Conservation (phyloP, 2,888 invertebrate species). For the Macrosiphum euphorbiae region DNA sequence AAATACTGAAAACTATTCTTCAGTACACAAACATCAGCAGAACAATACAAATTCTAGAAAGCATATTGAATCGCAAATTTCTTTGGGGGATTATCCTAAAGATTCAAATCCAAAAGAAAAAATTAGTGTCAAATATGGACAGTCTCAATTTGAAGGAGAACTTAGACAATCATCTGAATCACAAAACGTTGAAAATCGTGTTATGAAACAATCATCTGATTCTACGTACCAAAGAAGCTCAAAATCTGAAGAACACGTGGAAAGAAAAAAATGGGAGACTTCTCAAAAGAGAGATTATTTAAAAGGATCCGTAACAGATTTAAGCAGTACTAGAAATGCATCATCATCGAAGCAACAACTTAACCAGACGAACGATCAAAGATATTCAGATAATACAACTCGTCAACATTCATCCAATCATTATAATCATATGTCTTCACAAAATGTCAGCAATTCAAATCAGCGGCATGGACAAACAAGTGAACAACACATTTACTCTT, state of each 20-base stretch:
- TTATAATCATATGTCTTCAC: not conserved
- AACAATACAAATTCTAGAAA: conserved; percentile 70
- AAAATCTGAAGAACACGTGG: conserved; percentile 37
- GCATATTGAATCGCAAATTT: conserved; percentile 79
- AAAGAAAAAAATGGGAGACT: conserved; percentile 58
- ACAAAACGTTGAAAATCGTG: conserved; percentile 67
- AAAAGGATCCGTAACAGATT: conserved; percentile 24
- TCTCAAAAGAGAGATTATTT: conserved; percentile 45
- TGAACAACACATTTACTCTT: conserved; percentile 9
- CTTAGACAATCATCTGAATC: conserved; percentile 28
- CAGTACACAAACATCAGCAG: conserved; percentile 22
- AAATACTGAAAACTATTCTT: not conserved
- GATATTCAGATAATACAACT: not conserved
- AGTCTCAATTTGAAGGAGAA: conserved; percentile 34
- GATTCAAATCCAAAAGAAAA: conserved; percentile 62
- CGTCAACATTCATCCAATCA: conserved; percentile 20
- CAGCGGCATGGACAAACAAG: not conserved
- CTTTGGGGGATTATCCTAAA: conserved; percentile 74
- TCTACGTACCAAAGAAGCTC: not conserved
- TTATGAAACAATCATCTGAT: conserved; percentile 16
- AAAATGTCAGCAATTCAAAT: not conserved
- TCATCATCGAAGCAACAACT: conserved; percentile 27
- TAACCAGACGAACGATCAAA: not conserved
- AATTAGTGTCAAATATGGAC: conserved; percentile 30
- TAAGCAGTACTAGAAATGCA: not conserved